These are phyloP conservation scores for Macrophya alboannulata DNA, from an alignment of 2,888 invertebrate species.

Conservation along the genomic window DNA sequence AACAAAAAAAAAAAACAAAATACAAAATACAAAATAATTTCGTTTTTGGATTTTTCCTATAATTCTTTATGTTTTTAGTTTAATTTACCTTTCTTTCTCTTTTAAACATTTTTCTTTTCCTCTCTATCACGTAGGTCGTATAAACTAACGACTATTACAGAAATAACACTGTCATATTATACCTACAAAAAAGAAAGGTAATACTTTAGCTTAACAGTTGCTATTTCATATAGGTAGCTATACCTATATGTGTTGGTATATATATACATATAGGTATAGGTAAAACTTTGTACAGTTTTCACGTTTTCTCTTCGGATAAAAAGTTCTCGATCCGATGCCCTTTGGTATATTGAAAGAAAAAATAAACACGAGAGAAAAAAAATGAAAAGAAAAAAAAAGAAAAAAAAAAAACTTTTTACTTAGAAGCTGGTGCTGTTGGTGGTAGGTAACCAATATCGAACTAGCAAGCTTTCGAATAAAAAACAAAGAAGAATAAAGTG, in stretches of 20 bases:
- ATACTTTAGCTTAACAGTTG: not conserved
- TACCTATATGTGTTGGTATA: not conserved
- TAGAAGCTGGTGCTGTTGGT: not conserved
- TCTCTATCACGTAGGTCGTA: not conserved
- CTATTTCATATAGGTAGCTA: no score
- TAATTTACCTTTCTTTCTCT: not conserved
- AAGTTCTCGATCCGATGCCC: not conserved
- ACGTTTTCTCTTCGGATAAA: slow-evolving; percentile 18
- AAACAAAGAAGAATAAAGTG: not conserved
- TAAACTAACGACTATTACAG: not conserved
- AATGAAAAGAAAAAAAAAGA: not conserved
- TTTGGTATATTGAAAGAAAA: not conserved
- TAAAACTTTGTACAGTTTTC: slow-evolving; percentile 33
- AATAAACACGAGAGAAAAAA: not conserved
- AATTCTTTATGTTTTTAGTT: not conserved
- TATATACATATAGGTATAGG: not conserved
- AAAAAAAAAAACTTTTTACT: slow-evolving; percentile 22
- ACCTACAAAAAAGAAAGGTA: slow-evolving; percentile 11
- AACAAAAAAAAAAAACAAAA: not conserved
- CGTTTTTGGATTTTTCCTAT: not conserved
- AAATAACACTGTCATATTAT: not conserved
- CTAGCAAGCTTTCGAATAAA: slow-evolving; percentile 2
- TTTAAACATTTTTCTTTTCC: not conserved
- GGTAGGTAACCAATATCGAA: slow-evolving; percentile 24
- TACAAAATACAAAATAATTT: not conserved